These are phyloP conservation scores for Cuniculus paca DNA, from an alignment of 2,797 vertebrate species.

Conservation along the genomic window DNA sequence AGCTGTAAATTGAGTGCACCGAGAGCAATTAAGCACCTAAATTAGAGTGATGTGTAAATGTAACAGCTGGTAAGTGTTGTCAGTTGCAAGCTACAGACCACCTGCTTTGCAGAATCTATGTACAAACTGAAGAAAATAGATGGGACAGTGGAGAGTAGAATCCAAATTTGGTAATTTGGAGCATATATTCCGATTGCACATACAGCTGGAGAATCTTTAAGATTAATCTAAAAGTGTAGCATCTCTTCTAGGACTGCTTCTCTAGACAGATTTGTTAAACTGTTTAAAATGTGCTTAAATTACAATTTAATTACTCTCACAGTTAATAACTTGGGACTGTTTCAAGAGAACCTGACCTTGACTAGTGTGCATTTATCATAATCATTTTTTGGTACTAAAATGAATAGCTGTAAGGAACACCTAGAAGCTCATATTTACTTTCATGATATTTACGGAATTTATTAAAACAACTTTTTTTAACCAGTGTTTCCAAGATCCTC, in stretches of 20 bases:
- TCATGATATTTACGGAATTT: slow-evolving; percentile 16
- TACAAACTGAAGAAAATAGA: slow-evolving; percentile 67
- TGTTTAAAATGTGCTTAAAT: slow-evolving; percentile 65
- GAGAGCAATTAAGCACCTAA: slow-evolving; percentile 79
- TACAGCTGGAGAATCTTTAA: slow-evolving; percentile 41
- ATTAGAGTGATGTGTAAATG: slow-evolving; percentile 68
- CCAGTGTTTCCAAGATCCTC: not conserved
- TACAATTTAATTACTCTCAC: slow-evolving; percentile 56
- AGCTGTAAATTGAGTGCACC: slow-evolving; percentile 64
- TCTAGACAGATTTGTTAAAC: slow-evolving; percentile 59
- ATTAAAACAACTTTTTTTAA: not conserved
- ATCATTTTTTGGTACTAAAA: slow-evolving; percentile 50
- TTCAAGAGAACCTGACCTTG: slow-evolving; percentile 68
- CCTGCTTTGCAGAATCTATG: slow-evolving; percentile 72
- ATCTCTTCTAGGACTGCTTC: slow-evolving; percentile 59
- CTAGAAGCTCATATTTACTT: slow-evolving; percentile 43
- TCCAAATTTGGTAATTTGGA: slow-evolving; percentile 64
- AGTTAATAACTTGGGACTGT: slow-evolving; percentile 56
- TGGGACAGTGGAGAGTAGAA: not conserved
- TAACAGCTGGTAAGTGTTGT: slow-evolving; percentile 79
- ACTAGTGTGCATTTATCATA: slow-evolving; percentile 49
- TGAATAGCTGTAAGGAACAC: not conserved
- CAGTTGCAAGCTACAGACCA: slow-evolving; percentile 58
- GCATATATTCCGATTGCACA: slow-evolving; percentile 62
- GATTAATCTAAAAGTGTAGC: slow-evolving; percentile 11